A percentile compares a stretch with the other conserved stretches of the same genome.
These are phyloP conservation scores for Chesias legatella DNA, from an alignment of 2,888 invertebrate species.

Conservation along the genomic window DNA sequence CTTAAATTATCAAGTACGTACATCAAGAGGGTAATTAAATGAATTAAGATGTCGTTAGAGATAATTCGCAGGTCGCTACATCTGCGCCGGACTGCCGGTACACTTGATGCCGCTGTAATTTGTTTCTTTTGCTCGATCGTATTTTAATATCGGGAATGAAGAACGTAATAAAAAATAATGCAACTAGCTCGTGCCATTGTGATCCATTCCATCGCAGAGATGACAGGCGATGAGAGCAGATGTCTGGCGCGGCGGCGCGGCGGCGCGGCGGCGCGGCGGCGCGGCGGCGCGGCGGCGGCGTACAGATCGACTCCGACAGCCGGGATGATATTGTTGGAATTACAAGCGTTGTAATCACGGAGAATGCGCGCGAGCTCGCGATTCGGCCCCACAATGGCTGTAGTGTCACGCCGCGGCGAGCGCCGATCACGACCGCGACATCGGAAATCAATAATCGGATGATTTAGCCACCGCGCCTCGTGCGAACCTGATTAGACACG, in stretches of 20 bases:
- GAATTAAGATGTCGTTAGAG: conserved; percentile 35
- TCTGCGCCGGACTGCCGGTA: conserved; percentile 34
- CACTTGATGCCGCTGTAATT: no score
- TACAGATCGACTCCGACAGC: conserved; percentile 69
- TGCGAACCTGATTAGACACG: conserved; percentile 80
- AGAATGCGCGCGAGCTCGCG: conserved; percentile 60
- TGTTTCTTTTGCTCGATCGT: no score
- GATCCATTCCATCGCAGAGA: conserved; percentile 36
- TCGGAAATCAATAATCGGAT: conserved; percentile 80
- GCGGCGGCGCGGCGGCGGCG: no score
- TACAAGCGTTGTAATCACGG: conserved; percentile 76
- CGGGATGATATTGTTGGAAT: conserved; percentile 74
- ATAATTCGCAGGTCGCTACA: no score
- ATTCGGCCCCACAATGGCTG: conserved; percentile 66
- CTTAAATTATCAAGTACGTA: conserved; percentile 36
- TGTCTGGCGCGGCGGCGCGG: conserved; percentile 35
- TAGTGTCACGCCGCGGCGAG: conserved; percentile 72
- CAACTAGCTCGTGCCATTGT: conserved; percentile 34
- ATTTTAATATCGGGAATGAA: no score
- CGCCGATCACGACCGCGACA: conserved; percentile 79
- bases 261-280: no score
- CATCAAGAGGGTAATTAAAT: conserved; percentile 37
- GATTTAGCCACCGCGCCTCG: conserved; percentile 80
- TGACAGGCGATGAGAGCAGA: conserved; percentile 52
- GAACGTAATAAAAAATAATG: no score